Evolutionary conservation across 2,797 vertebrate species (phyloP).

Genomic region (Hydrocynus forskahlii): DNA sequence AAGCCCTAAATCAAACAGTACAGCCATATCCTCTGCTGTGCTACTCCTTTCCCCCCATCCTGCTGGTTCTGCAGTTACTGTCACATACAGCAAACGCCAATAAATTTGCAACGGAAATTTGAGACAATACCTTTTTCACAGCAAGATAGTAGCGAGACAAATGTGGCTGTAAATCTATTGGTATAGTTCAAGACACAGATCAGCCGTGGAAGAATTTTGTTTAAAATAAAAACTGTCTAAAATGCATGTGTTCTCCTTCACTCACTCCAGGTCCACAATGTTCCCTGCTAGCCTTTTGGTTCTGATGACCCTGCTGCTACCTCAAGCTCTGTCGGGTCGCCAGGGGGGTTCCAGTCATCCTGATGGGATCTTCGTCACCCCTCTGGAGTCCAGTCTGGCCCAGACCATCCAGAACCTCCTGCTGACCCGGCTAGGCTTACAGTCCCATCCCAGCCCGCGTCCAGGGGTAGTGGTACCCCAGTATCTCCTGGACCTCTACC

Average conservation of each 20-base stretch:
- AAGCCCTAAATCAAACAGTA: slow-evolving; percentile 42
- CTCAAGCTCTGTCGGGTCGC: slow-evolving; percentile 79
- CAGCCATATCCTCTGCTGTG: slow-evolving; percentile 48
- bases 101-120: slow-evolving; percentile 69
- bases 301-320: slow-evolving; percentile 85
- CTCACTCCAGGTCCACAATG: slow-evolving; percentile 80
- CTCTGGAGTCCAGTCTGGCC: slow-evolving; percentile 70
- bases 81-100: slow-evolving; percentile 44
- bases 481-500: slow-evolving; percentile 83
- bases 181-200: slow-evolving; percentile 4
- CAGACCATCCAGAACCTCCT: slow-evolving; percentile 81
- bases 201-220: not conserved
- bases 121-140: slow-evolving; percentile 50
- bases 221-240: not conserved
- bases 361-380: slow-evolving; percentile 61
- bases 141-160: slow-evolving; percentile 62
- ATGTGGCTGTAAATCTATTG: slow-evolving; percentile 67
- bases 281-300: slow-evolving; percentile 85
- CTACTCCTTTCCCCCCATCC: slow-evolving; percentile 28
- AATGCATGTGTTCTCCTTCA: slow-evolving; percentile 18
- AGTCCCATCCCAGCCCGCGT: slow-evolving; percentile 75
- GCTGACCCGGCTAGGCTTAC: slow-evolving; percentile 79
- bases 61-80: slow-evolving; percentile 52
- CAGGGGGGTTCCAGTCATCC: slow-evolving; percentile 70
- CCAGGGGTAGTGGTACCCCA: slow-evolving; percentile 73